Evolutionary conservation across 2,888 invertebrate species (phyloP).

Genomic region (Prostheceraeus crozeri): DNA sequence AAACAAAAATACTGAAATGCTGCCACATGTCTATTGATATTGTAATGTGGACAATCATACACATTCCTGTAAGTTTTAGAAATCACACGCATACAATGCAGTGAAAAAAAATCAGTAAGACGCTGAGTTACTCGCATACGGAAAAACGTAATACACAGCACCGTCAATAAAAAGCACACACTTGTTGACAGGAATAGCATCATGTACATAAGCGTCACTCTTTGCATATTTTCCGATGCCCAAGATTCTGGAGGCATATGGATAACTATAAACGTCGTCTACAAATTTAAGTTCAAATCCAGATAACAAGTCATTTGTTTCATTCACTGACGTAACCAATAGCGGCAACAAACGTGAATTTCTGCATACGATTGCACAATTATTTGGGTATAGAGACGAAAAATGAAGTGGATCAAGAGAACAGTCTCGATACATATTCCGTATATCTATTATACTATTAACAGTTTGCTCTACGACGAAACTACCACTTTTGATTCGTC

Average conservation of each 20-base stretch:
- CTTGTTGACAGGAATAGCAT: slow-evolving; percentile 8
- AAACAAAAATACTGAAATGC: no score
- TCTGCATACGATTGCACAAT: slow-evolving; percentile 8
- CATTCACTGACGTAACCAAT: neutral
- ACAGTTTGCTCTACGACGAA: slow-evolving; percentile 4
- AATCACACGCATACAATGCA: neutral
- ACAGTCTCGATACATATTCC: neutral
- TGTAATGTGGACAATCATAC: neutral
- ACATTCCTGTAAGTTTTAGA: neutral
- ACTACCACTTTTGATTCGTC: slow-evolving; percentile 18
- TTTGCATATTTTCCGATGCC: slow-evolving; percentile 12
- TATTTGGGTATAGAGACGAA: slow-evolving; percentile 10
- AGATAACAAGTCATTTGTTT: slow-evolving; percentile 10
- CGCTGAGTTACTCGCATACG: slow-evolving; percentile 4
- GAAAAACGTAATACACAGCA: slow-evolving; percentile 18
- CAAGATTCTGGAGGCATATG: slow-evolving; percentile 4
- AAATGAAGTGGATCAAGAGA: neutral
- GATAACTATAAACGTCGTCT: slow-evolving; percentile 1
- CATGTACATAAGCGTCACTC: neutral
- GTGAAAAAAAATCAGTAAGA: slow-evolving; percentile 5
- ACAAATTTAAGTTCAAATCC: slow-evolving; percentile 16
- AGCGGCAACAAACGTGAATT: neutral
- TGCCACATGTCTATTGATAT: no score
- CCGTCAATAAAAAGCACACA: slow-evolving; percentile 19
- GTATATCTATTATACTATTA: slow-evolving; percentile 13